Base-by-base conservation (phyloP, 2,113 vertebrate genomes). In the Cebidichthys violaceus region DNA sequence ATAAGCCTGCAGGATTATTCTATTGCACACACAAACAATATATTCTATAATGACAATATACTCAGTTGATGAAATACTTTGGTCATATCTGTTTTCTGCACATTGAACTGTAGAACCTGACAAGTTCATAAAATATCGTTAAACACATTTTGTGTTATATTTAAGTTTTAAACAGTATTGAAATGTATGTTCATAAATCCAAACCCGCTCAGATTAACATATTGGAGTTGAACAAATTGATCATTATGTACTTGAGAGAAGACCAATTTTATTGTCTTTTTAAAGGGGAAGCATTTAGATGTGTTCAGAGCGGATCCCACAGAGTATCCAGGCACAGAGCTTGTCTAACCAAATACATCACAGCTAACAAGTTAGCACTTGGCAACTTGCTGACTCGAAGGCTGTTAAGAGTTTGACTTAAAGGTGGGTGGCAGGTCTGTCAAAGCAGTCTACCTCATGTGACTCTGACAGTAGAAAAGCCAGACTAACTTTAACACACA, bases 261-360 rank as follows among this genome's bases (percentile, higher is more conserved):
- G 31, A 45, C 10, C 29, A 33, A 47, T 60, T 18, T 67, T 37
- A 64, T 59, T 52, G 18, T 75, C 13, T 43, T 79, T 79, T 67
- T 41, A 50, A 66, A 71, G 50, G 8, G 54, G 22, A 54, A 35
- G 43, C 13, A 33, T 60, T 54, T n/a, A 2, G 11, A n/a, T 54
- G 33, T 31, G 39, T 35, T 75, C 15, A 54, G 29, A 50, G 14
- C 0, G 11, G 29, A 65, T 59, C 52, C 22, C 20, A 31, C 24
- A 57, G 18, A 31, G n/a, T 52, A 15, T 64, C 52, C 22, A 47
- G 35, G 52, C 70, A 31, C 59, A 54, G 45, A 41, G 41, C 59
- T 80, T 77, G 57, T 71, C 67, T 73, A 41, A 55, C 61, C 43
- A 75, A 80, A 80, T 77, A 67, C 31, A 75, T 88, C 74, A 85